Base-by-base conservation (phyloP, 2,888 invertebrate genomes). In the Napeogenes sylphis region DNA sequence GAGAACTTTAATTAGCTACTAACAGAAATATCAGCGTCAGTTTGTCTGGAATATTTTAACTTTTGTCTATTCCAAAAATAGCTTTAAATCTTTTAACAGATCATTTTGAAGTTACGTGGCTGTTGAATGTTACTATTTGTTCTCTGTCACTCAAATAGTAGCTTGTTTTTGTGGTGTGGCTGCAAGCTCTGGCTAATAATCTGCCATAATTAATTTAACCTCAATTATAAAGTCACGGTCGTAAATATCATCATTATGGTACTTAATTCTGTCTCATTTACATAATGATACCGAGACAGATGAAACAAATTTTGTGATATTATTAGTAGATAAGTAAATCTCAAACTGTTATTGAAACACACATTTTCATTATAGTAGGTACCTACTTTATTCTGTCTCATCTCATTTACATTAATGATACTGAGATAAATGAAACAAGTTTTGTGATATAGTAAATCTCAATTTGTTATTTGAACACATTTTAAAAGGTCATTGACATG, bases 171-270 rank as follows among this genome's bases (percentile, higher is more conserved):
- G 35, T 33, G 45, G 32, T 4, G 68, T 72, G 74, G 66, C 70
- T 69, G 70, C 70, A 70, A 70, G 75, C 77, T 76, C 73, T 68
- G 75, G 66, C 71, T 77, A 75, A 75, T 81, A 81, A 82, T 70
- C 73, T 76, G 78, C 73, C 84, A 81, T 86, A 85, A 87, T 86
- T 85, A 83, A 81, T 83, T 89, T 88, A 87, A 89, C 89, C 88
- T 79, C 83, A 84, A 84, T 88, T 82, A 82, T 74, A 73, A 73
- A 63, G 68, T 65, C 67, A 64, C 33, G 62, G 63, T 57, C 51
- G 51, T 30, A 51, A 30, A 51, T 42, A 42, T 42, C 8, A 42
- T 42, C 33, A 32, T 35, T n/a, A 8, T 33, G 33, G n/a, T 38
- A 54, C 59, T 54, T 59, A 59, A 59, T 59, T 53, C 12, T 55